Percentiles rank a stretch among this genome's conserved stretches.
These are phyloP conservation scores for Scaptomyza montana DNA, from an alignment of 1,140 invertebrate species.

Conservation along the genomic window DNA sequence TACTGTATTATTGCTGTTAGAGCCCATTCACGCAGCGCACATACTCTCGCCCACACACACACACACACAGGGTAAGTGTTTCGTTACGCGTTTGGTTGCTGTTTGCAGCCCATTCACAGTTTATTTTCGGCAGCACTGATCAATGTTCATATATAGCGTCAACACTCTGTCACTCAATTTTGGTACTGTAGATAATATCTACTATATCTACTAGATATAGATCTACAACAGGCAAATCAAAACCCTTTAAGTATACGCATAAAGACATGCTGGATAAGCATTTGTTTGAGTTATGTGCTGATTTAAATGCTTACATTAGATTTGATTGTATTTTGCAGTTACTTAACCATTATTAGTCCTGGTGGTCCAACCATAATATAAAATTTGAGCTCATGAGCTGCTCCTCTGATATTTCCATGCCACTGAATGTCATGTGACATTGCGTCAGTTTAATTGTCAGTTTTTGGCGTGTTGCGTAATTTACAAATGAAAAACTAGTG, in stretches of 20 bases:
- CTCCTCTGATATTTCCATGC: not conserved
- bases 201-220: no score
- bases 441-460: slow-evolving; percentile 72
- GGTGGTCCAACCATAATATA: no score
- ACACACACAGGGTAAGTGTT: not conserved
- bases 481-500: slow-evolving; percentile 5
- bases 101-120: slow-evolving; percentile 36
- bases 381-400: no score
- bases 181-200: slow-evolving; percentile 25
- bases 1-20: slow-evolving; percentile 44
- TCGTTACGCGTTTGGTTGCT: slow-evolving; percentile 24
- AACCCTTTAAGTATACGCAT: no score
- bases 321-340: no score
- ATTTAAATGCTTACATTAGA: no score
- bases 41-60: not conserved
- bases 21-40: not conserved
- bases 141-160: slow-evolving; percentile 37
- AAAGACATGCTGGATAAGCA: no score
- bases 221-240: no score
- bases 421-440: slow-evolving; percentile 42
- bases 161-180: slow-evolving; percentile 3
- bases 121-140: slow-evolving; percentile 52
- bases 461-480: slow-evolving; percentile 55
- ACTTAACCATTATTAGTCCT: no score
- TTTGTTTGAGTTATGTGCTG: no score